These are phyloP conservation scores for Grus americana DNA, from an alignment of 2,113 vertebrate genomes.

Conservation along the genomic window DNA sequence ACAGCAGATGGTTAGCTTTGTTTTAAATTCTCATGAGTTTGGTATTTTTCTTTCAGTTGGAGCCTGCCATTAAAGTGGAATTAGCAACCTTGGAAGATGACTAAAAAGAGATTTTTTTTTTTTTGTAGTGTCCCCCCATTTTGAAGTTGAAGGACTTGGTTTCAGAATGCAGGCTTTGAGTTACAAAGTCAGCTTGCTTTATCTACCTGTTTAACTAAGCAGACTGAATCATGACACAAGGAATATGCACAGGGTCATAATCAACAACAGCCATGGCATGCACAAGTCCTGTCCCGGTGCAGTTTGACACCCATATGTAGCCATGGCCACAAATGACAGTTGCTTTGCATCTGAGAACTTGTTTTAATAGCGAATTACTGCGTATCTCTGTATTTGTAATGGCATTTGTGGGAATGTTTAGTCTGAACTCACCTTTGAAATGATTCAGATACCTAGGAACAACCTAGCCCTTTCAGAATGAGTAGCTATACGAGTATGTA, in stretches of 20 bases:
- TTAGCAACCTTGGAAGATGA: neutral
- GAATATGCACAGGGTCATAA: neutral
- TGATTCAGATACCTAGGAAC: neutral
- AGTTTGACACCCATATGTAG: fast-evolving
- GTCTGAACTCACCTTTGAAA: neutral
- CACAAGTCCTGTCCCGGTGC: neutral
- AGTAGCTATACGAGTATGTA: neutral
- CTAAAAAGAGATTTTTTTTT: neutral
- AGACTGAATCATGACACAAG: neutral
- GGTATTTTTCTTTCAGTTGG: neutral
- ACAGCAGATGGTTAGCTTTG: neutral
- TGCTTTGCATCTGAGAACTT: neutral
- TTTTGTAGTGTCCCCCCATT: too few relatives aligned
- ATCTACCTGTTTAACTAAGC: neutral
- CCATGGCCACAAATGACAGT: fast-evolving
- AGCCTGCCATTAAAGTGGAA: neutral
- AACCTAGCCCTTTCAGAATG: neutral
- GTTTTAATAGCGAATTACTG: neutral
- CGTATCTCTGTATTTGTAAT: neutral
- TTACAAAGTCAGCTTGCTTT: neutral
- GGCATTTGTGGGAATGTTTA: neutral
- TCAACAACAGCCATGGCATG: fast-evolving
- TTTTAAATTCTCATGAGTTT: neutral
- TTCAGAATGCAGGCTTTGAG: neutral
- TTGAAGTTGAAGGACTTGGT: neutral